Conservation (phyloP, 1,140 invertebrate species). For the Papilio xuthus region DNA sequence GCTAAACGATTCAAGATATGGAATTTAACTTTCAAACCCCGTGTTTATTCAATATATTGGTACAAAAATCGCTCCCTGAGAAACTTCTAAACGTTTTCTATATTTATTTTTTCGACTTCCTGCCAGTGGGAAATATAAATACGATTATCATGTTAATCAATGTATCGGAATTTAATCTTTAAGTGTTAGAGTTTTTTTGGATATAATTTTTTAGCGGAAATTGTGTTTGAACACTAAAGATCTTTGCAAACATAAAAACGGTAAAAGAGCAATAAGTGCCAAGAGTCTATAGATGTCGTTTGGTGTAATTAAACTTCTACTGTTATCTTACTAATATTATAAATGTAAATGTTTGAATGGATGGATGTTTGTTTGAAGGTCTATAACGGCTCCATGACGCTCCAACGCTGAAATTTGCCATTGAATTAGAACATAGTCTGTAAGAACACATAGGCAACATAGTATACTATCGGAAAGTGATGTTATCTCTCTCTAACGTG, state of each 20-base stretch:
- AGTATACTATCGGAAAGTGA: background rate
- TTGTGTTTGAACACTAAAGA: background rate
- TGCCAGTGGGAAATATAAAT: conserved; percentile 66
- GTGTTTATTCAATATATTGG: conserved; percentile 63
- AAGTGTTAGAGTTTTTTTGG: background rate
- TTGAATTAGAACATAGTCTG: too few species aligned
- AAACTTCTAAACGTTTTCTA: conserved; percentile 46
- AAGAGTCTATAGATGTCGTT: too few species aligned
- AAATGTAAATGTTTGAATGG: too few species aligned
- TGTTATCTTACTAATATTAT: too few species aligned
- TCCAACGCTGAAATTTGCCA: too few species aligned
- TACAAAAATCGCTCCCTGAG: conserved; percentile 66
- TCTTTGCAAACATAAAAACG: too few species aligned
- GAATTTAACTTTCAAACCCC: conserved; percentile 59
- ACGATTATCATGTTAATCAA: conserved; percentile 48
- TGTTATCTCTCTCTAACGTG: background rate
- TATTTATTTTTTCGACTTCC: conserved; percentile 56
- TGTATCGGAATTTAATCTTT: conserved; percentile 32
- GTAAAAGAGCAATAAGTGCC: too few species aligned
- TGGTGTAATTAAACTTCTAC: too few species aligned
- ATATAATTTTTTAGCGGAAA: background rate
- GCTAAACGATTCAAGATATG: conserved; percentile 66
- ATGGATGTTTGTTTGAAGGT: too few species aligned
- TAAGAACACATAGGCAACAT: too few species aligned
- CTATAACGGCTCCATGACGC: too few species aligned